A percentile compares a stretch with the other conserved stretches of the same genome.
phyloP scores from a whole-genome alignment of 2,888 invertebrate species.

The Aphrophora alni region DNA sequence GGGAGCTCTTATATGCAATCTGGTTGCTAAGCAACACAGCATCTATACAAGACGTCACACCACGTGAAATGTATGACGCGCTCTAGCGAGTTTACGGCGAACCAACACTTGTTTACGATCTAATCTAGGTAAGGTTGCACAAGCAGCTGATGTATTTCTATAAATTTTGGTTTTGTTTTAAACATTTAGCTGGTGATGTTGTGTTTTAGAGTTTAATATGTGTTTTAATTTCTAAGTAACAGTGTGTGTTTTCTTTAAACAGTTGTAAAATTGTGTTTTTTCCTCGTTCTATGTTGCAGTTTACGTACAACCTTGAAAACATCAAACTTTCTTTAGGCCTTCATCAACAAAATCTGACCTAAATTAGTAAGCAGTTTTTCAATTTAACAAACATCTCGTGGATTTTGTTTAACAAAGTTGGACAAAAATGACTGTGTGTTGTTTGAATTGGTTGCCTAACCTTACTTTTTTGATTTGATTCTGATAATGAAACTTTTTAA shows the following conservation, averaged over 20 bases:
- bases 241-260: background rate
- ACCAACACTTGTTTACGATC: constrained; percentile 38
- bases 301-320: background rate
- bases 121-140: constrained; percentile 21
- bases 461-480: background rate
- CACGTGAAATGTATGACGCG: constrained; percentile 36
- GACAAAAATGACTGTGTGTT: background rate
- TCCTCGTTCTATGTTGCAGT: background rate
- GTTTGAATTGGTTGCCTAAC: background rate
- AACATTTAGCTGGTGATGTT: background rate
- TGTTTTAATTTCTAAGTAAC: background rate
- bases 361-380: constrained; percentile 5
- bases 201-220: background rate
- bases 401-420: background rate
- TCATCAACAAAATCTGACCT: constrained; percentile 6
- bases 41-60: constrained; percentile 36
- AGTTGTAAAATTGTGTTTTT: background rate
- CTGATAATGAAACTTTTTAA: background rate
- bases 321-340: constrained; percentile 3
- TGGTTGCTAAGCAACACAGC: constrained; percentile 34
- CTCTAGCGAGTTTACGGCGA: constrained; percentile 30
- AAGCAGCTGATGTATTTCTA: constrained; percentile 9
- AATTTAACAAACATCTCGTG: background rate
- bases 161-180: constrained; percentile 19
- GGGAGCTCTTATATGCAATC: constrained; percentile 14